Evolutionary conservation across 2,113 vertebrate species (phyloP), one percentile per base, ranked within the genome.

Genomic region (Sula dactylatra): DNA sequence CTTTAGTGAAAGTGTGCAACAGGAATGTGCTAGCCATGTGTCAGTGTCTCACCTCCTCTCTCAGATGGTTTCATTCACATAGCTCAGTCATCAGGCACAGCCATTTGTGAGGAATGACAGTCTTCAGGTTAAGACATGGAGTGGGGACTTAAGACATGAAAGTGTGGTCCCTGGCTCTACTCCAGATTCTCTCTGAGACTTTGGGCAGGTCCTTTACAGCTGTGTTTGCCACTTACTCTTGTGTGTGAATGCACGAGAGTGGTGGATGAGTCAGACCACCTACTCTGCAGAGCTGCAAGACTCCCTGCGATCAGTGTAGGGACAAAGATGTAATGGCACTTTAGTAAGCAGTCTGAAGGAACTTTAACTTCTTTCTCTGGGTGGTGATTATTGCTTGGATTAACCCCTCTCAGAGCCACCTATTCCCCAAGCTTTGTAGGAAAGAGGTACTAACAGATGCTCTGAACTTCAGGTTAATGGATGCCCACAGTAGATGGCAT

Each of bases 121-220:
- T 36, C 50, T 71, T 84, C 69, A 59, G 27, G 49, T 50, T n/a
- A 77, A 62, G 59, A 34, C 21, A 58, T 19, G 31, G 36, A 72
- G 19, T 66, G 27, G 38, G 20, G 38, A 49, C 58, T 77, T 38
- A 34, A 59, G 27, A 61, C 58, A 20, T 56, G 40, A 31, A 85
- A 24, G 6, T 6, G 13, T 0, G 1, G 64, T n/a, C 1, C 0
- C 54, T 52, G 29, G 13, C 29, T 72, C 16, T 72, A 4, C 42
- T 65, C 17, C 40, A 55, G 38, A 17, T 38, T 76, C 64, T 34
- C 29, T 45, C 74, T 50, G 34, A 16, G 22, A 10, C 31, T 62
- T 67, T 44, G 42, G 47, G 16, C 42, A 88, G 26, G 54, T 72
- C 38, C 54, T 86, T 90, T 31, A 56, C 26, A 44, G 47, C 21